Evolutionary conservation across 2,113 vertebrate genomes (phyloP).

Genomic region (Catharus bicknelli): DNA sequence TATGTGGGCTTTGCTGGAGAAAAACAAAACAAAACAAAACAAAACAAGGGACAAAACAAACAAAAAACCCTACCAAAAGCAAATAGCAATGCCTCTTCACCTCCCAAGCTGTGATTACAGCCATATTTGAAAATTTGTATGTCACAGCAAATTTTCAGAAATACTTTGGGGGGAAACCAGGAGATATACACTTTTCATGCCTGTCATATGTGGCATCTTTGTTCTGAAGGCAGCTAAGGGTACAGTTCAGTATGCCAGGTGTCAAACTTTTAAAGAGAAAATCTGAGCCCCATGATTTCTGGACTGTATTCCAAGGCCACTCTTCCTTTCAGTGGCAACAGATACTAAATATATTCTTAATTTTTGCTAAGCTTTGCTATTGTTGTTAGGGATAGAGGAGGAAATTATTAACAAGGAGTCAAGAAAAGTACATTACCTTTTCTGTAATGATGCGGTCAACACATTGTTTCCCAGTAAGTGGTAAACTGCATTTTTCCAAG

Average conservation of each 20-base stretch:
- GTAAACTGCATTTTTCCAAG: slow-evolving; percentile 90
- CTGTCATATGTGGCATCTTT: not conserved
- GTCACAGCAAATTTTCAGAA: not conserved
- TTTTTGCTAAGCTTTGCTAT: not conserved
- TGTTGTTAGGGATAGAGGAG: not conserved
- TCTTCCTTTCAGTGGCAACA: not conserved
- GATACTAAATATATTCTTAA: not conserved
- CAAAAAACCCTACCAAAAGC: not conserved
- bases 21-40: not conserved
- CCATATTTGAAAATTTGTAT: not conserved
- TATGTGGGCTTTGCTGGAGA: accelerated
- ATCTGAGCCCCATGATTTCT: not conserved
- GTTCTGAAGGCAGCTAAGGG: not conserved
- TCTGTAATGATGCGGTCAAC: slow-evolving; percentile 97
- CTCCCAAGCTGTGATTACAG: not conserved
- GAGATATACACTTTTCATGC: not conserved
- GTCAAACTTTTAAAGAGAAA: not conserved
- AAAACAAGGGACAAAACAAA: not conserved
- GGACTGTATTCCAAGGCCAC: not conserved
- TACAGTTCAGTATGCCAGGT: not conserved
- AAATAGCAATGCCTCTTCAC: not conserved
- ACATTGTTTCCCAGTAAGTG: slow-evolving; percentile 93
- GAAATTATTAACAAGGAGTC: not conserved
- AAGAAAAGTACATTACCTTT: slow-evolving; percentile 80
- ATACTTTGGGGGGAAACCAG: not conserved